Evolutionary conservation across 2,888 invertebrate genomes (phyloP).

Genomic region (Sinelater perroti): DNA sequence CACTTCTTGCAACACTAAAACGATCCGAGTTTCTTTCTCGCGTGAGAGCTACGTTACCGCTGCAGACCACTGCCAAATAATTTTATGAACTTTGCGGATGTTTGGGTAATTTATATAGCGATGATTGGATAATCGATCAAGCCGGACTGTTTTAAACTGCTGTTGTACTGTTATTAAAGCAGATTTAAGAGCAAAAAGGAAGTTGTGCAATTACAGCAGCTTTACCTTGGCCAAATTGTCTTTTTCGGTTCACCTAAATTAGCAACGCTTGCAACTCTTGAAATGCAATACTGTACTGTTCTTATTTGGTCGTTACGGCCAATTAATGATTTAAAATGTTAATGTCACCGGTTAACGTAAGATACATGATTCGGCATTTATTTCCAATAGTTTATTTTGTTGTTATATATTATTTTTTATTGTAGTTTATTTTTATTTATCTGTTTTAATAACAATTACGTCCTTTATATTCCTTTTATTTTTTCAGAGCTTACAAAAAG

Average conservation of each 20-base stretch:
- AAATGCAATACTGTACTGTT: background rate
- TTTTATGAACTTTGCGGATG: background rate
- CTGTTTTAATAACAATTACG: no score
- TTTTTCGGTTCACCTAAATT: background rate
- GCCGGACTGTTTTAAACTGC: background rate
- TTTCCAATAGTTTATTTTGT: no score
- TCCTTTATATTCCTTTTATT: no score
- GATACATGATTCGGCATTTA: no score
- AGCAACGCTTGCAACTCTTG: background rate
- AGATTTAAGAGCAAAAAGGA: background rate
- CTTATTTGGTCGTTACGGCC: background rate
- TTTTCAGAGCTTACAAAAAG: no score
- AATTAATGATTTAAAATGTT: background rate
- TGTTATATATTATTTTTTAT: background rate
- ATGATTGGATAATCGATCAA: background rate
- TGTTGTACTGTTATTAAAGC: background rate
- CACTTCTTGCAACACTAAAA: background rate
- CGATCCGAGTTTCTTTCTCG: slow-evolving; percentile 3
- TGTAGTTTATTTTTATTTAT: background rate
- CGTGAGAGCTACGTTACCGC: background rate
- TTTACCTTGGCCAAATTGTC: slow-evolving; percentile 8
- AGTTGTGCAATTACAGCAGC: background rate
- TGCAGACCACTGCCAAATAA: no score
- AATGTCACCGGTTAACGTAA: background rate
- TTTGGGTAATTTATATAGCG: slow-evolving; percentile 6